A percentile compares a stretch with the other conserved stretches of the same genome.
phyloP scores from a whole-genome alignment of 1,140 invertebrate genomes.

The Drosophila tani region DNA sequence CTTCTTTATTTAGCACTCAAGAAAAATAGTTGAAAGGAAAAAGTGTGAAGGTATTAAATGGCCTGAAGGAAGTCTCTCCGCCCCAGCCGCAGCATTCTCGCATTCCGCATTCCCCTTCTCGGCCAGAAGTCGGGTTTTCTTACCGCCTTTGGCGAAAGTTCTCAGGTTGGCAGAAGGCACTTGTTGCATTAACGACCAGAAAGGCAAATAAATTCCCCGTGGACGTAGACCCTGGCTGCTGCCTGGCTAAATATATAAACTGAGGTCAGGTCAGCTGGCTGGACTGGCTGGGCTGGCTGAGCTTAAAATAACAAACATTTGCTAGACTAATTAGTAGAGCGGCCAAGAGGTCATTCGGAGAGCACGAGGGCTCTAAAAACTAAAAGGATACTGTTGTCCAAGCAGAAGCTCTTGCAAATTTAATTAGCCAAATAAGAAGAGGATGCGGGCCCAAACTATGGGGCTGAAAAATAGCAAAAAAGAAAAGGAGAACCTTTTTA shows the following conservation, averaged over 20 bases:
- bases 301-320: slow-evolving; percentile 44
- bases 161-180: slow-evolving; percentile 27
- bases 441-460: neutral
- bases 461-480: neutral
- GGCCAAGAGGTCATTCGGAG: slow-evolving; percentile 42
- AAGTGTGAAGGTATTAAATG: slow-evolving; percentile 46
- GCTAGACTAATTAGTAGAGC: slow-evolving; percentile 51
- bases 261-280: slow-evolving; percentile 22
- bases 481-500: neutral
- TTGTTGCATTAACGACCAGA: slow-evolving; percentile 40
- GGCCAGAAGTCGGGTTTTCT: slow-evolving; percentile 13
- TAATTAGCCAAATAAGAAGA: slow-evolving; percentile 48
- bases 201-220: slow-evolving; percentile 37
- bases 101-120: neutral
- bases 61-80: slow-evolving; percentile 5
- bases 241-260: slow-evolving; percentile 12
- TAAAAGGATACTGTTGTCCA: slow-evolving; percentile 53
- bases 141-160: slow-evolving; percentile 13
- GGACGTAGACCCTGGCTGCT: neutral
- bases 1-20: neutral
- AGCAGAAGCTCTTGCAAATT: slow-evolving; percentile 52
- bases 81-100: neutral
- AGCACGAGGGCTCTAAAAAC: slow-evolving; percentile 33
- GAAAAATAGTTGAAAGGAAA: slow-evolving; percentile 26
- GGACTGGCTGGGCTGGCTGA: neutral